These are phyloP conservation scores for Pachyramphus minor DNA, from an alignment of 2,113 vertebrate species.

Conservation along the genomic window DNA sequence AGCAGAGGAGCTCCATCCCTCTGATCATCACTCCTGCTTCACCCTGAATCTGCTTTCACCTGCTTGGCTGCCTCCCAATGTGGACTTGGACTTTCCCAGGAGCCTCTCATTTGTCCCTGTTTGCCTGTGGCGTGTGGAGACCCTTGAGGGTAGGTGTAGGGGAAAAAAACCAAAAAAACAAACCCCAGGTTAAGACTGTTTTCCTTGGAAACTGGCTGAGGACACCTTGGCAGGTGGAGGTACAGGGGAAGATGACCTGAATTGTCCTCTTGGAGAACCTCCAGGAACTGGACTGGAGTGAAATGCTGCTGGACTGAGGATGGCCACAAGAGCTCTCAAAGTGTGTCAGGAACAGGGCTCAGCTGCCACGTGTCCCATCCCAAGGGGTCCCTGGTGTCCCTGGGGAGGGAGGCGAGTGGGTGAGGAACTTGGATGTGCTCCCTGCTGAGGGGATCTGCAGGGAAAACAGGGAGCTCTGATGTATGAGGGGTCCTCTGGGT, in stretches of 20 bases:
- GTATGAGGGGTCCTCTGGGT: neutral
- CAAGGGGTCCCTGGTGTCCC: neutral
- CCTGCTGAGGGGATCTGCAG: neutral
- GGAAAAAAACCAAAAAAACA: fast-evolving
- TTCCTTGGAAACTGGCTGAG: neutral
- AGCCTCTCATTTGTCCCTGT: neutral
- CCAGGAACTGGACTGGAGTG: neutral
- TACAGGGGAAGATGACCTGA: neutral
- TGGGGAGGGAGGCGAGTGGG: neutral
- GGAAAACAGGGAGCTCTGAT: neutral
- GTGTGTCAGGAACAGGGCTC: fast-evolving
- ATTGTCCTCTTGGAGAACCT: neutral
- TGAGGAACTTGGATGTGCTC: neutral
- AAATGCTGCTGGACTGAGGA: neutral
- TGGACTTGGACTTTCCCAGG: neutral
- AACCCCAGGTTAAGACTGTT: neutral
- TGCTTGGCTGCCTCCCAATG: neutral
- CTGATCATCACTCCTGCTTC: neutral
- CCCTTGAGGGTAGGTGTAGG: neutral
- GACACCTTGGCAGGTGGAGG: neutral
- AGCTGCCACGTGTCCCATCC: fast-evolving
- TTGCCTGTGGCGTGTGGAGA: fast-evolving
- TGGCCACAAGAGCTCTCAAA: neutral
- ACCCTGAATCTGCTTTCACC: neutral
- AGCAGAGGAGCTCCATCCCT: neutral